These are phyloP conservation scores for Beris morrisii DNA, from an alignment of 2,888 invertebrate genomes.

Conservation along the genomic window DNA sequence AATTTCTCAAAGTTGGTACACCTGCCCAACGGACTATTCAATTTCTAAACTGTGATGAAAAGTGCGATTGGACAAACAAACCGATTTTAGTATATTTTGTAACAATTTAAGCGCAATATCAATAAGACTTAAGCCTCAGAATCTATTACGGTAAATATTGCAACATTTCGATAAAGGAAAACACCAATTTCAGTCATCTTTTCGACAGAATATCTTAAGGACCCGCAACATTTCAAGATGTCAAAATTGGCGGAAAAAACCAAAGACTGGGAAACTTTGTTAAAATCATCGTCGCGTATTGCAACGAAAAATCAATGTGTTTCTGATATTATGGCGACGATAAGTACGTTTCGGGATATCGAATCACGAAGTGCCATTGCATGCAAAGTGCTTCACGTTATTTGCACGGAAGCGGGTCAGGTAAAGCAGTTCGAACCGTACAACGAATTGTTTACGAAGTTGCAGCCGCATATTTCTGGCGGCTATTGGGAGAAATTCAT, in stretches of 20 bases:
- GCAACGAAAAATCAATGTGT: constrained; percentile 6
- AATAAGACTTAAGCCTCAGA: too few relatives aligned
- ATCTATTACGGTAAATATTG: too few relatives aligned
- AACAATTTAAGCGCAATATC: too few relatives aligned
- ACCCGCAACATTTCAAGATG: neutral
- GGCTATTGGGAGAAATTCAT: constrained; percentile 18
- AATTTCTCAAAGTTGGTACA: too few relatives aligned
- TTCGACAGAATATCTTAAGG: too few relatives aligned
- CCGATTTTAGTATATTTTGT: too few relatives aligned
- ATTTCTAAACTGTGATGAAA: too few relatives aligned
- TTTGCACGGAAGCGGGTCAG: neutral
- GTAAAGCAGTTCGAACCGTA: constrained; percentile 13
- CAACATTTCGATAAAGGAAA: too few relatives aligned
- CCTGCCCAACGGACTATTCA: too few relatives aligned
- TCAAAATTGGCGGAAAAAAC: constrained; percentile 18
- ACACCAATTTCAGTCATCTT: too few relatives aligned
- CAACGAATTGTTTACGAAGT: constrained; percentile 6
- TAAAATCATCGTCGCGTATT: constrained; percentile 12
- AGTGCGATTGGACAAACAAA: too few relatives aligned
- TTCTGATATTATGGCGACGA: constrained; percentile 9
- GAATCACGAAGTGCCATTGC: constrained; percentile 4
- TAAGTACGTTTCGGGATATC: neutral
- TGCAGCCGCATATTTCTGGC: constrained; percentile 14
- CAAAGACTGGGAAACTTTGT: constrained; percentile 28
- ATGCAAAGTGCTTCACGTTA: constrained; percentile 21